Conservation (phyloP, 2,888 invertebrate genomes). For the Schizotus pectinicornis region DNA sequence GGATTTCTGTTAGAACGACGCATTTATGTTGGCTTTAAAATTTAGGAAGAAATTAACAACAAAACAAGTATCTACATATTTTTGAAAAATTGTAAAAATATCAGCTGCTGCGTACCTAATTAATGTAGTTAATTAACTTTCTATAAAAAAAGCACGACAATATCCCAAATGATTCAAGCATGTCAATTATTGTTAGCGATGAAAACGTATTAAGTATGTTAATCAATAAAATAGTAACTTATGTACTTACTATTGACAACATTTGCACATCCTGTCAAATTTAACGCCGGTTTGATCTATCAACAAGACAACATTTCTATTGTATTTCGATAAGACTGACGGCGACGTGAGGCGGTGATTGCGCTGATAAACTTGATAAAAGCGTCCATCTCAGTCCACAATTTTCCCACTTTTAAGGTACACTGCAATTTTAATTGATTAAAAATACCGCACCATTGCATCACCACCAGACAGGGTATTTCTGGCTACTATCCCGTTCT, state of each 20-base stretch:
- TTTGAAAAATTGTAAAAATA: background rate
- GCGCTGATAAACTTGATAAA: constrained; percentile 20
- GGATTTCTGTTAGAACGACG: too few relatives aligned
- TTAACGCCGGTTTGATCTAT: constrained; percentile 7
- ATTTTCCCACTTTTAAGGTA: background rate
- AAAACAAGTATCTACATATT: too few relatives aligned
- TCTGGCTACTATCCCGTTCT: background rate
- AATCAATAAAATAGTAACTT: constrained; percentile 6
- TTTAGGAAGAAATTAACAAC: too few relatives aligned
- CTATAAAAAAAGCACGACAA: background rate
- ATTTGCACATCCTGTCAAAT: constrained; percentile 59
- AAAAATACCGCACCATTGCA: constrained; percentile 12
- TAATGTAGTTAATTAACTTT: constrained; percentile 1
- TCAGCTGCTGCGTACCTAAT: background rate
- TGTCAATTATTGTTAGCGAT: too few relatives aligned
- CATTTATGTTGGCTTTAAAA: too few relatives aligned
- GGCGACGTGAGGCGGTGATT: constrained; percentile 12
- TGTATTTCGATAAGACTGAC: constrained; percentile 10
- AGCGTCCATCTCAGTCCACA: constrained; percentile 7
- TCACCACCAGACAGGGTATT: constrained; percentile 15
- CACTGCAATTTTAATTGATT: background rate
- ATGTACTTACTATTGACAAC: constrained; percentile 67
- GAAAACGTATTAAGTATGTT: background rate
- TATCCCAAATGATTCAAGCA: background rate
- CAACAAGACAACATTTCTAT: constrained; percentile 9